Base-by-base conservation (phyloP, 2,888 invertebrate species). In the Tetranychus truncatus region DNA sequence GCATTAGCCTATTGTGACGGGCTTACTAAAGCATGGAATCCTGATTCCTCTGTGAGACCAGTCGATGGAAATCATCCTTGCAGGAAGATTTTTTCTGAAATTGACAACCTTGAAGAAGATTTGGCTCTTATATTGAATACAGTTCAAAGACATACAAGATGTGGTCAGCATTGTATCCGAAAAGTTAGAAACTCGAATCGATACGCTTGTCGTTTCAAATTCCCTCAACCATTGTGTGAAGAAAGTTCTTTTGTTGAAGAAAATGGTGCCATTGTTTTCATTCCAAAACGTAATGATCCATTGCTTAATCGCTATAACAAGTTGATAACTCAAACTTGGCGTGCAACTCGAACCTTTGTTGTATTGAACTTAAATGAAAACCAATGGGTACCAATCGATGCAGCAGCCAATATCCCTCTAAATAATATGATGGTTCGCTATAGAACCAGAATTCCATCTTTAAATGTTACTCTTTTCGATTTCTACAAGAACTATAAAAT, bases 301-400 rank as follows among this genome's bases (percentile, higher is more conserved):
- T 24, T 44, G 18, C 1, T 77, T n/a, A 75, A 74, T 21, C 21
- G 66, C 1, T 74, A 75, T 65, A 77, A 75, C 46, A 7, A 66
- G 20, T 78, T 73, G 21, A 46, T 75, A 9, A 73, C 67, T 71
- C 75, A 75, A 44, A 8, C 71, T 15, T 78, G 77, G 77, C 8
- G 77, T 34, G 77, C 76, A 4, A 77, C 78, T 66, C 74, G 66
- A 18, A 77, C 76, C 24, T 72, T 75, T 18, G 20, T 46, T 18
- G 18, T 66, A 21, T 72, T 76, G 8, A 69, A 76, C n/a, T 5
- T 73, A 1, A 74, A 71, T 24, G 78, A 77, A 46, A 75, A 76
- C n/a, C 74, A 77, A 55, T 77, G 77, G 72, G 75, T 74, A 0
- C 15, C n/a, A 24, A 77, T 77, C 34, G 73, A 66, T 15, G 76